These are phyloP conservation scores for Columbina picui DNA, from an alignment of 2,113 vertebrate genomes.

Conservation along the genomic window DNA sequence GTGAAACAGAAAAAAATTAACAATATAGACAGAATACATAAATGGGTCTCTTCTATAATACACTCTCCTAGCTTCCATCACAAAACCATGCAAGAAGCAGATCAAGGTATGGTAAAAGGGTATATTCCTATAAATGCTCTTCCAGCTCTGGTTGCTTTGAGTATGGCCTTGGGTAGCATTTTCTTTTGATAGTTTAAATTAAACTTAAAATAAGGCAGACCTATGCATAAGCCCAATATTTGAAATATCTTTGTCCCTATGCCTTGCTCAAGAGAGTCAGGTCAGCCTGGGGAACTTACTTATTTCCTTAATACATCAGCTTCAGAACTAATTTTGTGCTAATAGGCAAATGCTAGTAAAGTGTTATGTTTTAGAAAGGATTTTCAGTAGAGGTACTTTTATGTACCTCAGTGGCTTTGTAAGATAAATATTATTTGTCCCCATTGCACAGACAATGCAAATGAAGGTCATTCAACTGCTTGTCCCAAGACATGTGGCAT, in stretches of 20 bases:
- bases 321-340: conserved; percentile 11
- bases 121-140: background rate
- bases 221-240: background rate
- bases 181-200: background rate
- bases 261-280: background rate
- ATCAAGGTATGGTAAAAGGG: background rate
- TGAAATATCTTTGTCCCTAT: background rate
- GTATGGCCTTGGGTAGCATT: background rate
- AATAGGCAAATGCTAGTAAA: background rate
- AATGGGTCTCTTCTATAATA: background rate
- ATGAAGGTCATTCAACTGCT: background rate
- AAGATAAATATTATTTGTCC: background rate
- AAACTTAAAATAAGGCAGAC: background rate
- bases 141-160: background rate
- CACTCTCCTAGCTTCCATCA: background rate
- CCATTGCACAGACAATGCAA: background rate
- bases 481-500: background rate
- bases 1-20: background rate
- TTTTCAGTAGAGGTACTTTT: background rate
- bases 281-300: background rate
- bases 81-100: background rate
- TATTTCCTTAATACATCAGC: background rate
- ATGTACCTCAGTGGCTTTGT: background rate
- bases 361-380: background rate
- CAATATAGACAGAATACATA: background rate